These are phyloP conservation scores for Tipula unca DNA, from an alignment of 2,888 invertebrate genomes.

Conservation along the genomic window DNA sequence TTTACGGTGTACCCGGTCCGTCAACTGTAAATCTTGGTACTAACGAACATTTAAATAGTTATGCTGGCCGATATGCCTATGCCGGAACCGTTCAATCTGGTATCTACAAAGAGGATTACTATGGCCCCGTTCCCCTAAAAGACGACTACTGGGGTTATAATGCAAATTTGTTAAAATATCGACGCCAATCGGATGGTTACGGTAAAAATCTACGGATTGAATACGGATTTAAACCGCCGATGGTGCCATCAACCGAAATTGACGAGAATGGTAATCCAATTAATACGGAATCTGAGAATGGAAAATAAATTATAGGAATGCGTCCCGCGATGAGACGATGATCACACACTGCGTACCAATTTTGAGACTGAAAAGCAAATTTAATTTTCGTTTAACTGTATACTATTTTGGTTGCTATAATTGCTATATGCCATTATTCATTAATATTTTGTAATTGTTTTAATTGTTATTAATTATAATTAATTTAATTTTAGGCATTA, in stretches of 20 bases:
- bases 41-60: neutral
- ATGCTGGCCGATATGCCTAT: conserved; percentile 10
- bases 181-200: conserved; percentile 43
- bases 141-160: conserved; percentile 28
- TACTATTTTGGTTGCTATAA: neutral
- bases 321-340: neutral
- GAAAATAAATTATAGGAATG: neutral
- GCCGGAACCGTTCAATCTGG: neutral
- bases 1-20: conserved; percentile 23
- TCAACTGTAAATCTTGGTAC: neutral
- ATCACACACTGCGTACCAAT: neutral
- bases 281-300: conserved; percentile 32
- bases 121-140: conserved; percentile 46
- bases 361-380: neutral
- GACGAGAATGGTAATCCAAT: conserved; percentile 63
- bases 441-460: neutral
- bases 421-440: neutral
- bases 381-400: neutral
- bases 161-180: conserved; percentile 28
- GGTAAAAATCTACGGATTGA: conserved; percentile 64
- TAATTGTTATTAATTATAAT: neutral
- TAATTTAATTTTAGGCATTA: neutral
- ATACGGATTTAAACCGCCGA: conserved; percentile 73
- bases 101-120: conserved; percentile 33
- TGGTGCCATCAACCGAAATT: conserved; percentile 71